Evolutionary conservation across 2,797 vertebrate genomes (phyloP).

Genomic region (Enoplosus armatus): DNA sequence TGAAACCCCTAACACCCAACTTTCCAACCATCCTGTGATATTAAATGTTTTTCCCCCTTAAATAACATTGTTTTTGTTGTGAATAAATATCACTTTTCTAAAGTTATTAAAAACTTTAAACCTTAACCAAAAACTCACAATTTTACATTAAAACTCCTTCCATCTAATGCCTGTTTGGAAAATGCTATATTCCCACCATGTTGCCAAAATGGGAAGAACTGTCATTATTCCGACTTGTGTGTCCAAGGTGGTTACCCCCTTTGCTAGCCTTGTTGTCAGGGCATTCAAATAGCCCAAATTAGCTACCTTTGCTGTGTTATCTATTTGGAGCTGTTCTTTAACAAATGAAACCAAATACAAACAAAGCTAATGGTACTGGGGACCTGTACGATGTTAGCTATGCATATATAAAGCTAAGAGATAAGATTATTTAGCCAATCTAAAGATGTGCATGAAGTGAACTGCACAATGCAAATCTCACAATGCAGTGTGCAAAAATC

Average conservation of each 20-base stretch:
- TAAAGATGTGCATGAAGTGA: not conserved
- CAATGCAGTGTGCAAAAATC: not conserved
- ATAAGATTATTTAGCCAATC: not conserved
- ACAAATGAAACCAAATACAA: not conserved
- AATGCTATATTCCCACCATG: not conserved
- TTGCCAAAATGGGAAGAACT: not conserved
- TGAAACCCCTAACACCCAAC: not conserved
- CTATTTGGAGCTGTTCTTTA: not conserved
- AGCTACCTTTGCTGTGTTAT: not conserved
- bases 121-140: no score
- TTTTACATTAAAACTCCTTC: no score
- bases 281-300: not conserved
- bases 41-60: not conserved
- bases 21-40: not conserved
- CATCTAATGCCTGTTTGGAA: not conserved
- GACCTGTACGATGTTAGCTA: not conserved
- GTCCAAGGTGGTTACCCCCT: not conserved
- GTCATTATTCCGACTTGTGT: not conserved
- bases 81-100: not conserved
- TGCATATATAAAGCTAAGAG: not conserved
- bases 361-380: not conserved
- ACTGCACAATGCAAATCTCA: not conserved
- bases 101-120: no score
- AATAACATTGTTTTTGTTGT: not conserved
- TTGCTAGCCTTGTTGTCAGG: not conserved